Conservation (phyloP, 2,113 vertebrate species). For the Beaufortia kweichowensis region DNA sequence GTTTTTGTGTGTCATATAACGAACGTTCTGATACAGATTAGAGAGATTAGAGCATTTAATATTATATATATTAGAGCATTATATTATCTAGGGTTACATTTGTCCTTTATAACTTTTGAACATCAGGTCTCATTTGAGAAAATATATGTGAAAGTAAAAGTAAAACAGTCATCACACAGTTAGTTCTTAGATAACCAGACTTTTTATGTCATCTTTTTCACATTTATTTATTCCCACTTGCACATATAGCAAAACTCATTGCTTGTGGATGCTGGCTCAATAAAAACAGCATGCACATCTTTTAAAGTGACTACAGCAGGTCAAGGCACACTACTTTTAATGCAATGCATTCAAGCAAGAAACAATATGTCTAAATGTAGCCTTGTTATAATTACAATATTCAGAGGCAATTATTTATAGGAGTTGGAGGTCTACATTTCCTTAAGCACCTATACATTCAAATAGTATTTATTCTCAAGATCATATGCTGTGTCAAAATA, state of each 20-base stretch:
- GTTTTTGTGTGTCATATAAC: too few species aligned
- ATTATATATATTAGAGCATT: too few species aligned
- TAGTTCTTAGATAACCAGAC: too few species aligned
- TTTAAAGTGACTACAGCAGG: slow-evolving; percentile 23
- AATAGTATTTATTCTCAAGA: background rate
- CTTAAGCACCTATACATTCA: background rate
- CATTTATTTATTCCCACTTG: background rate
- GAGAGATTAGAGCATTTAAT: too few species aligned
- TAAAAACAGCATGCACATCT: background rate
- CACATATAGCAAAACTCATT: slow-evolving; percentile 10
- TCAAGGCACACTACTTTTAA: slow-evolving; percentile 36
- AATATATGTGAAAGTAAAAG: background rate
- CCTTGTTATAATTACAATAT: background rate
- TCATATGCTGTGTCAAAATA: background rate
- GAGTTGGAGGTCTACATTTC: background rate
- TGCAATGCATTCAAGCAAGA: slow-evolving; percentile 7
- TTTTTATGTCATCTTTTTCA: too few species aligned
- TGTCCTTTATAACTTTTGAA: too few species aligned
- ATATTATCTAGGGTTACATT: too few species aligned
- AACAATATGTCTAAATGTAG: background rate
- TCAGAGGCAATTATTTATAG: slow-evolving; percentile 1
- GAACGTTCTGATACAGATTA: too few species aligned
- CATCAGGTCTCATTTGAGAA: too few species aligned
- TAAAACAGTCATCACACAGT: background rate
- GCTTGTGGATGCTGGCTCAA: background rate